phyloP scores from a whole-genome alignment of 2,888 invertebrate species.

The Cheilosia urbana region DNA sequence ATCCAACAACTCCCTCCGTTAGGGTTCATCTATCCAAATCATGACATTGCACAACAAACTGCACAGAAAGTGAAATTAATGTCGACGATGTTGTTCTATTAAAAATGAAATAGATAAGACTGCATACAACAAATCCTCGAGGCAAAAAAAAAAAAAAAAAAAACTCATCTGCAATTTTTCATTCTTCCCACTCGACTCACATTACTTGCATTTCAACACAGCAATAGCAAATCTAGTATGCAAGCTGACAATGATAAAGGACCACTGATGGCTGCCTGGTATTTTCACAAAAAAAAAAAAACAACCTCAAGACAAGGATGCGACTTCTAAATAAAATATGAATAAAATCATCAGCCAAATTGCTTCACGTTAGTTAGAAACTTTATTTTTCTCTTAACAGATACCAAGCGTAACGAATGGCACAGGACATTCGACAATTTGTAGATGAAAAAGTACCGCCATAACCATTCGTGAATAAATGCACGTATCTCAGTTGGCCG shows the following conservation, averaged over 20 bases:
- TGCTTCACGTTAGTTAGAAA: slow-evolving; percentile 78
- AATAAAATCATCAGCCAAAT: slow-evolving; percentile 78
- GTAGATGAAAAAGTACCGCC: slow-evolving; percentile 2
- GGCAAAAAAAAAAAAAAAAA: slow-evolving; percentile 26
- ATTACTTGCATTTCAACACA: slow-evolving; percentile 50
- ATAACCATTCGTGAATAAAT: slow-evolving; percentile 13
- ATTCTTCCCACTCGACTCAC: slow-evolving; percentile 3
- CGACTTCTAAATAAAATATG: slow-evolving; percentile 74
- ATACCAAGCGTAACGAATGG: slow-evolving; percentile 35
- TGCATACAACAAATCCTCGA: slow-evolving; percentile 35
- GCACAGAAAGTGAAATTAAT: slow-evolving; percentile 67
- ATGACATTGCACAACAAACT: slow-evolving; percentile 31
- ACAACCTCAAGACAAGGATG: slow-evolving; percentile 42
- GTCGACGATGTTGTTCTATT: slow-evolving; percentile 67
- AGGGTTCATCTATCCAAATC: slow-evolving; percentile 53
- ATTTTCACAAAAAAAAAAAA: slow-evolving; percentile 14
- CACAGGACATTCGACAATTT: slow-evolving; percentile 52
- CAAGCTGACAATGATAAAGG: slow-evolving; percentile 70
- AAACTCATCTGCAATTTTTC: slow-evolving; percentile 45
- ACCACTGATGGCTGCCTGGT: slow-evolving; percentile 46
- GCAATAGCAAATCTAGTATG: slow-evolving; percentile 27
- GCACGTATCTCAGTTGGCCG: slow-evolving; percentile 20
- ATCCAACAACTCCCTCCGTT: not conserved
- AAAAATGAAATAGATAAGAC: slow-evolving; percentile 52
- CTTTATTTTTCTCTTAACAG: slow-evolving; percentile 6